phyloP scores from a whole-genome alignment of 2,888 invertebrate genomes.

The Eueremaeus valkanovi region DNA sequence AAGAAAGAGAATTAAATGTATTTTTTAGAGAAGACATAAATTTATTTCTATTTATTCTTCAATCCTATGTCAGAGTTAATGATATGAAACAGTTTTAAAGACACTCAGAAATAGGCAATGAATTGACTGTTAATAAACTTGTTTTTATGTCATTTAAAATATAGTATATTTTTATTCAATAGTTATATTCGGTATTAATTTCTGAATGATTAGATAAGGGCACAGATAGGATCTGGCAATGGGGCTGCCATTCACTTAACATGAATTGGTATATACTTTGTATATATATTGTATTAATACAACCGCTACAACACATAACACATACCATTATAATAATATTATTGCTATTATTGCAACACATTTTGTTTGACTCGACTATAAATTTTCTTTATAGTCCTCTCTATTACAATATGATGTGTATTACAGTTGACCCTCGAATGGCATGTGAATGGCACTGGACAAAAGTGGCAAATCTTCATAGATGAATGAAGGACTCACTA shows the following conservation, averaged over 20 bases:
- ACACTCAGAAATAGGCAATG: neutral
- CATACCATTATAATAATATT: neutral
- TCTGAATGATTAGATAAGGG: neutral
- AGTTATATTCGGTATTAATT: conserved; percentile 15
- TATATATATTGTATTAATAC: too few relatives aligned
- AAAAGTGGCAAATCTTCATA: neutral
- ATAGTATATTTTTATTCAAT: neutral
- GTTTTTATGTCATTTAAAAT: neutral
- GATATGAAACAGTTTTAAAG: conserved; percentile 6
- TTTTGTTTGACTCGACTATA: neutral
- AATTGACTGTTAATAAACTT: conserved; percentile 3
- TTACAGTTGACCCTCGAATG: conserved; percentile 17
- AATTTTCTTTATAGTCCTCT: neutral
- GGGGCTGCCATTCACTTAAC: too few relatives aligned
- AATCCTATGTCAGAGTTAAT: conserved; percentile 1
- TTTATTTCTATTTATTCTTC: neutral
- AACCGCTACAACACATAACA: too few relatives aligned
- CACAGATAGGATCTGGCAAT: neutral
- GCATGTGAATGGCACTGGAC: neutral
- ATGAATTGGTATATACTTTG: neutral
- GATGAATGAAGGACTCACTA: too few relatives aligned
- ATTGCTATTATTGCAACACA: conserved; percentile 1
- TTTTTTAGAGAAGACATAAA: neutral
- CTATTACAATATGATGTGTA: neutral
- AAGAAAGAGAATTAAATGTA: neutral